A percentile compares a stretch with the other conserved stretches of the same genome.
phyloP scores from a whole-genome alignment of 2,797 vertebrate genomes.

The Fundulus diaphanus region DNA sequence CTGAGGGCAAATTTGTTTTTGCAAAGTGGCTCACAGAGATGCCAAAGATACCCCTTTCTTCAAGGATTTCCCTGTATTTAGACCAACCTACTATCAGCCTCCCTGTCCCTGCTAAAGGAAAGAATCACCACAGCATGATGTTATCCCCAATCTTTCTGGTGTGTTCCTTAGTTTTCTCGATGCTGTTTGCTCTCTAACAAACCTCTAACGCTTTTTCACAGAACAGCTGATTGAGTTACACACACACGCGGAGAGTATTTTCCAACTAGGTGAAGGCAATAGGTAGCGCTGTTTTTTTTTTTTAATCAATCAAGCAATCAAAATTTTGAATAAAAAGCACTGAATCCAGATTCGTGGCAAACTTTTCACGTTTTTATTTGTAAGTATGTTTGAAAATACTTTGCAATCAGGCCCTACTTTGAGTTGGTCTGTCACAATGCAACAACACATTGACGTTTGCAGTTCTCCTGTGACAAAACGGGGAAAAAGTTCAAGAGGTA shows the following conservation, averaged over 20 bases:
- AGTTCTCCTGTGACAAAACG: background rate
- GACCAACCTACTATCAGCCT: background rate
- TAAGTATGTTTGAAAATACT: background rate
- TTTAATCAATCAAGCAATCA: too few relatives aligned
- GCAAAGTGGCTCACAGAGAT: background rate
- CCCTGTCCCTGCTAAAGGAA: background rate
- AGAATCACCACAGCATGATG: background rate
- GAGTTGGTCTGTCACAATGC: background rate
- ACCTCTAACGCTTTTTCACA: too few relatives aligned
- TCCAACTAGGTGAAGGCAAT: background rate
- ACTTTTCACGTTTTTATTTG: constrained; percentile 1
- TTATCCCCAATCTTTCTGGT: background rate
- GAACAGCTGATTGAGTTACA: background rate
- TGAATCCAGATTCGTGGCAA: background rate
- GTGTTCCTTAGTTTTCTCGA: too few relatives aligned
- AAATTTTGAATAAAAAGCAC: background rate
- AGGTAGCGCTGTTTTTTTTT: background rate
- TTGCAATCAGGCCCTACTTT: background rate
- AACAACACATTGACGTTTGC: background rate
- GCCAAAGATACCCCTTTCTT: background rate
- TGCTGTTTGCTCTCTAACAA: background rate
- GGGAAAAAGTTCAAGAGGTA: background rate
- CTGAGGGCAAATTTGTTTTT: background rate
- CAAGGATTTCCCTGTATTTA: too few relatives aligned
- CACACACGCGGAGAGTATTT: background rate